Conservation (phyloP, 2,797 vertebrate species). For the Lerista edwardsae region DNA sequence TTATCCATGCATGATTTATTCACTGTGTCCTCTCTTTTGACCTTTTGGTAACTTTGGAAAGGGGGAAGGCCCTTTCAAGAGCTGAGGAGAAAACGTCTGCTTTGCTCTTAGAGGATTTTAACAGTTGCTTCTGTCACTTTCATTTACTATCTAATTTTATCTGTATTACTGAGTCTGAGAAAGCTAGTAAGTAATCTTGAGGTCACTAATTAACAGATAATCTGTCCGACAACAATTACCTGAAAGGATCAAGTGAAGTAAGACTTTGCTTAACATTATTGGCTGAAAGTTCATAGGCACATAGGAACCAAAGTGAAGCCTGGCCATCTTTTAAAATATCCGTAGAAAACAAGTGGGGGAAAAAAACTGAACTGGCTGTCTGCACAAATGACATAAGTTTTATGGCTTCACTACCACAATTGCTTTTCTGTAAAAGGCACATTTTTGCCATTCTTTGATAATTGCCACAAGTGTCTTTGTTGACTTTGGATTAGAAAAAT, state of each 20-base stretch:
- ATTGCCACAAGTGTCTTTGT: neutral
- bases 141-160: neutral
- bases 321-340: neutral
- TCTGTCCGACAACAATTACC: slow-evolving; percentile 13
- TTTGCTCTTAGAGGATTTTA: slow-evolving; percentile 37
- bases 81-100: neutral
- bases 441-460: neutral
- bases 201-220: slow-evolving; percentile 59
- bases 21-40: slow-evolving; percentile 45
- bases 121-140: slow-evolving; percentile 58
- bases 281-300: neutral
- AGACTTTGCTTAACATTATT: neutral
- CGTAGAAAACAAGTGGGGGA: neutral
- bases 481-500: neutral
- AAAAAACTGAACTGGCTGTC: neutral
- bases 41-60: slow-evolving; percentile 15
- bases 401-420: slow-evolving; percentile 21
- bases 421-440: neutral
- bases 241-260: slow-evolving; percentile 48
- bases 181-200: slow-evolving; percentile 28
- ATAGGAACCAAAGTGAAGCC: slow-evolving; percentile 23
- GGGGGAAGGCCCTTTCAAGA: slow-evolving; percentile 9
- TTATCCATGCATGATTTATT: slow-evolving; percentile 55
- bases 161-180: slow-evolving; percentile 29
- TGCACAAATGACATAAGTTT: slow-evolving; percentile 27